Evolutionary conservation across 2,888 invertebrate species (phyloP), one percentile per base, ranked within the genome.

Genomic region (Crocallis elinguaria): DNA sequence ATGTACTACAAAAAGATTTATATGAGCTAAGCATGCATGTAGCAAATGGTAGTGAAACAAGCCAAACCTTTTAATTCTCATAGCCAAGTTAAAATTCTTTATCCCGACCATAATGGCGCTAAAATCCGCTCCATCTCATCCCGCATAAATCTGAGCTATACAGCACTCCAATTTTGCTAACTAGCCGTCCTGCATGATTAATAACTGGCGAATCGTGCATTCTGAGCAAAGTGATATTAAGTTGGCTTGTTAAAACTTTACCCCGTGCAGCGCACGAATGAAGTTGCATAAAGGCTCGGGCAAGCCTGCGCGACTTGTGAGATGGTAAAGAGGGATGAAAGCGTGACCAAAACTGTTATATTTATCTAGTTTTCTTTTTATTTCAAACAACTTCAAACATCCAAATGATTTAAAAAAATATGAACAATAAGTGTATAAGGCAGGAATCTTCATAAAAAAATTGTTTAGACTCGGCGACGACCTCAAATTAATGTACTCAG

Each of bases 221-320:
- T 86, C 84, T 79, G 79, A 70, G 83, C 78, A 81, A 87, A 90
- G 88, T 89, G 91, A 90, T 89, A 91, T 90, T 89, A 90, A 91
- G 91, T 91, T 90, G 88, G 86, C 90, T 91, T 89, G 91, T 91
- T 91, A 91, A 89, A 91, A 91, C 89, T 90, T 90, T 83, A 81
- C 57, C 77, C 73, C 77, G 77, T 77, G 81, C 82, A 74, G 77
- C 74, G 84, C 82, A 82, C 73, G 73, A 83, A 82, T 83, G 75
- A 75, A 85, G 81, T 82, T 83, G 79, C 74, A 73, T 79, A 69
- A 77, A 82, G 36, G 17, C 29, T 12, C 21, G 3, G 29, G 3
- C 4, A 36, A 29, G 12, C 35, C 17, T 21, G 35, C 41, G 16
- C 45, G 42, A 42, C 21, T 16, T 38, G 23, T 1, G 36, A n/a